phyloP scores from a whole-genome alignment of 2,797 vertebrate genomes.

The Labroides dimidiatus region DNA sequence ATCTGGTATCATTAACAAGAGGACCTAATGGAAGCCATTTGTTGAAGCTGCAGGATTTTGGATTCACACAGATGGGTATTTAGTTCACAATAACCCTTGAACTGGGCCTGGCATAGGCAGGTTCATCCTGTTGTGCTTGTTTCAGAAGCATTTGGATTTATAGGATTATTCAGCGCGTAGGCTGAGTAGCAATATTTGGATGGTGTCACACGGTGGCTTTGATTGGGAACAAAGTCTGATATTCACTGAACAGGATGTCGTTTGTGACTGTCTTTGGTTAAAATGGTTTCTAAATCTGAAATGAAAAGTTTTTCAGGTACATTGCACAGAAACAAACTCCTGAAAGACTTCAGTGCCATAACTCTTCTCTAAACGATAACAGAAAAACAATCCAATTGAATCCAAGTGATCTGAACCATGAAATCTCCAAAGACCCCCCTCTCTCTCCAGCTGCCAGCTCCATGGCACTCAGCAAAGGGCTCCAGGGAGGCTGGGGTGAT shows the following conservation, averaged over 20 bases:
- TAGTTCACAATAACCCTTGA: slow-evolving; percentile 78
- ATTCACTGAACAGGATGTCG: slow-evolving; percentile 22
- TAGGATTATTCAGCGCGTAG: slow-evolving; percentile 75
- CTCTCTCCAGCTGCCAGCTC: slow-evolving; percentile 68
- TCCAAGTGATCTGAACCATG: slow-evolving; percentile 58
- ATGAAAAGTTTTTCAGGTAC: not conserved
- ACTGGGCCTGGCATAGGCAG: slow-evolving; percentile 67
- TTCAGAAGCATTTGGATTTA: slow-evolving; percentile 82
- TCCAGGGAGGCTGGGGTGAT: slow-evolving; percentile 63
- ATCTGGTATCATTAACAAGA: slow-evolving; percentile 53
- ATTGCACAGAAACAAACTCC: not conserved
- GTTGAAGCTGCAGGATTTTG: slow-evolving; percentile 70
- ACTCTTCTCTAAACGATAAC: slow-evolving; percentile 24
- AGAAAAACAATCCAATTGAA: slow-evolving; percentile 7
- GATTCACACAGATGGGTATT: slow-evolving; percentile 82
- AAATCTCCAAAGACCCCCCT: slow-evolving; percentile 61
- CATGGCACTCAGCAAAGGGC: slow-evolving; percentile 61
- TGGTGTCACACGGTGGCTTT: slow-evolving; percentile 68
- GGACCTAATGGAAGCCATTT: slow-evolving; percentile 66
- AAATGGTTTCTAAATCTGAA: not conserved
- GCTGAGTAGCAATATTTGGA: slow-evolving; percentile 79
- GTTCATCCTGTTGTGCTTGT: slow-evolving; percentile 75
- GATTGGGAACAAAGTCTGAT: slow-evolving; percentile 57
- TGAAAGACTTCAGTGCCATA: not conserved
- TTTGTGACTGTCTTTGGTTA: not conserved